Conservation (phyloP, 2,113 vertebrate genomes). For the Nettapus auritus region DNA sequence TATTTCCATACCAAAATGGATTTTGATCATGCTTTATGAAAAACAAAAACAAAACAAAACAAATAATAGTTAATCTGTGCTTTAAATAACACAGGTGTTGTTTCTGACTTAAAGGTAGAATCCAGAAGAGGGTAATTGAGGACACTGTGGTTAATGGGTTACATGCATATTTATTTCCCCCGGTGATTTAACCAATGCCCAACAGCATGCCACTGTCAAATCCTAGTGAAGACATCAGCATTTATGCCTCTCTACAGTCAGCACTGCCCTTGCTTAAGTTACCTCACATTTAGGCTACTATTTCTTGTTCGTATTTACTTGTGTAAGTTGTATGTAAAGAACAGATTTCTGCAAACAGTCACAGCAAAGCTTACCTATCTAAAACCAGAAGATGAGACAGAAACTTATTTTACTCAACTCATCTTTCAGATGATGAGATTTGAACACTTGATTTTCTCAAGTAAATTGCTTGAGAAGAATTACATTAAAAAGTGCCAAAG, state of each 20-base stretch:
- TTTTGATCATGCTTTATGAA: background rate
- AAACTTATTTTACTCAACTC: background rate
- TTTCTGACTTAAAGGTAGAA: background rate
- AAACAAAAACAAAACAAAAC: background rate
- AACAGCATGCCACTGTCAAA: background rate
- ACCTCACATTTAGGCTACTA: background rate
- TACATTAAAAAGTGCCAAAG: slow-evolving; percentile 25
- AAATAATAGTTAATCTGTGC: background rate
- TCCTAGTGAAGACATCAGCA: background rate
- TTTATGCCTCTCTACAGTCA: background rate
- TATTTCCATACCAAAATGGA: background rate
- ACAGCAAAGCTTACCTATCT: background rate
- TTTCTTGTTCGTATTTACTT: background rate
- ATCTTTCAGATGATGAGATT: background rate
- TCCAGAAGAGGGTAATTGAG: background rate
- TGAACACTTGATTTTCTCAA: background rate
- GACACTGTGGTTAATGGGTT: background rate
- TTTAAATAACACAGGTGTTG: background rate
- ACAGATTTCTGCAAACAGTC: background rate
- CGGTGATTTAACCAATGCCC: background rate
- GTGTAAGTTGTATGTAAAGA: background rate
- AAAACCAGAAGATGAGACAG: background rate
- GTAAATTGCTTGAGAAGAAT: background rate
- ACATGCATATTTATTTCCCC: background rate
- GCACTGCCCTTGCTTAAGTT: background rate